Evolutionary conservation across 2,888 invertebrate genomes (phyloP), one percentile per base, ranked within the genome.

Genomic region (Pherbina coryleti): DNA sequence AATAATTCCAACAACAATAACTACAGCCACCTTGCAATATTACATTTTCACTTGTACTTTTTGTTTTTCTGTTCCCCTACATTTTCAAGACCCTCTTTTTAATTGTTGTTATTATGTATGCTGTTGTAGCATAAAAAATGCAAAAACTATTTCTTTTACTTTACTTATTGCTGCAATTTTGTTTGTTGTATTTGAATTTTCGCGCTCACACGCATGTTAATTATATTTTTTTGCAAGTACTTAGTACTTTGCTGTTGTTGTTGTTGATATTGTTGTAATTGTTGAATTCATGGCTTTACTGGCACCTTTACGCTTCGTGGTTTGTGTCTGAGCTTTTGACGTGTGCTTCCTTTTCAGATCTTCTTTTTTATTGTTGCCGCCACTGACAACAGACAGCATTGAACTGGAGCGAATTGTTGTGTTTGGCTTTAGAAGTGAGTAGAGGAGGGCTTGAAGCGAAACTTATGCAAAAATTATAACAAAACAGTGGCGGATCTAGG

Each of bases 281-380:
- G 60, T 62, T 44, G 31, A 34, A 25, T n/a, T 34, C 49, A 28
- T 60, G 51, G n/a, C 37, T 51, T 31, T 84, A 84, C 83, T 86
- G 85, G 85, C 86, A 85, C 84, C 85, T 87, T 87, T 85, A 84
- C 86, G 84, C 85, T 86, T 83, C 83, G 82, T 83, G 82, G 84
- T 83, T 86, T 84, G 84, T 85, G 85, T 86, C 86, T 86, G 85
- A 84, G 86, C 85, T 85, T 80, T 84, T 84, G 86, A 86, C 87
- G 84, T 84, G 85, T 81, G 85, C 87, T 87, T 87, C 87, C 87
- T 85, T 86, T 86, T 85, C 84, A 87, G 53, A 11, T 49, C 51
- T 17, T 28, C 25, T 44, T 44, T 44, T 11, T 44, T 11, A 44
- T 44, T 14, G 11, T 44, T 44, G 44, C 44, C 44, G 44, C 14